Conservation (phyloP, 2,113 vertebrate genomes). For the Ariopsis seemanni region DNA sequence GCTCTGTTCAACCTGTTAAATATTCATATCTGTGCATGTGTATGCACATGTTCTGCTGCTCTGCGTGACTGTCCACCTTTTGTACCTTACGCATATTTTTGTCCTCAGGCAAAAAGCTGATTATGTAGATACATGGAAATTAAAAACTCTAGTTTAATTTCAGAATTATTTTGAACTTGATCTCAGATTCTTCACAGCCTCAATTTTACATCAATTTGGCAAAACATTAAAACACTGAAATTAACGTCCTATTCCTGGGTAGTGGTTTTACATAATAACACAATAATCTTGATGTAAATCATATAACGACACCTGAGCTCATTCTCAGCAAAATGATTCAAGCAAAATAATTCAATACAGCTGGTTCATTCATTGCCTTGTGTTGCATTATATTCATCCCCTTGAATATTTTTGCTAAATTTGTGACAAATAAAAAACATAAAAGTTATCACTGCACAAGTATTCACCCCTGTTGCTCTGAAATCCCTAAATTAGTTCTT, state of each 20-base stretch:
- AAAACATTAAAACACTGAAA: neutral
- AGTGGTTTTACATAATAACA: neutral
- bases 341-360: neutral
- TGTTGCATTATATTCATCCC: neutral
- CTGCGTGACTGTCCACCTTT: constrained; percentile 40
- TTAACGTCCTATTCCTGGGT: neutral
- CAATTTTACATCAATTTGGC: neutral
- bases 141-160: constrained; percentile 20
- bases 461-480: neutral
- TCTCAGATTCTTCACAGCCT: neutral
- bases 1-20: constrained; percentile 49
- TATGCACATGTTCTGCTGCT: neutral
- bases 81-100: constrained; percentile 37
- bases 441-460: neutral
- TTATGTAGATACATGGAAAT: constrained; percentile 22
- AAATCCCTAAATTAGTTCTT: neutral
- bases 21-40: constrained; percentile 45
- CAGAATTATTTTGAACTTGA: neutral
- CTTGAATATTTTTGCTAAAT: neutral
- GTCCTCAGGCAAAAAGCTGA: constrained; percentile 27
- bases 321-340: neutral
- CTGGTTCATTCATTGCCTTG: neutral
- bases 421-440: neutral
- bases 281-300: neutral
- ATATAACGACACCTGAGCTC: neutral